Evolutionary conservation across 2,113 vertebrate species (phyloP), one percentile per base, ranked within the genome.

Genomic region (Menura novaehollandiae): DNA sequence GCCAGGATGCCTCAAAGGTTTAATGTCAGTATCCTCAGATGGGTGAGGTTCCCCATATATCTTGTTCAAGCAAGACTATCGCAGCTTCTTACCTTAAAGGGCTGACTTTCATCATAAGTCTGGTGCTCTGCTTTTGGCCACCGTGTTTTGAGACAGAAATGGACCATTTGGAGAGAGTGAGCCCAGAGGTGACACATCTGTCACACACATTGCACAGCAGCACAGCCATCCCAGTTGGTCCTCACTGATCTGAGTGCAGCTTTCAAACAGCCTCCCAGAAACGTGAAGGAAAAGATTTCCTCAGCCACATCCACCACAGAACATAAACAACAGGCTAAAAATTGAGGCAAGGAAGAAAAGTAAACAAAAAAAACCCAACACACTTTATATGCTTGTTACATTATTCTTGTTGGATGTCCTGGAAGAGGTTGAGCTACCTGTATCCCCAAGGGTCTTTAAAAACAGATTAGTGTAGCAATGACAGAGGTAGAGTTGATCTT

Each of bases 401-500:
- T 66, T 80, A 68, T 67, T 82, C 44, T 88, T 69, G 24, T 84
- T 59, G 71, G 39, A 95, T 91, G 19, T n/a, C 41, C 37, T 75
- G 15, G 63, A 81, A 84, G 56, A 85, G 19, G 33, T 26, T 87
- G 77, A 95, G n/a, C 71, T 92, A 81, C 60, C 63, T 81, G 43
- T 81, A 20, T 15, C 68, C 76, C 39, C 17, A 14, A 75, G 59
- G 47, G 76, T 77, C 68, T 93, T 92, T 74, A 89, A 55, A 95
- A 89, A 17, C 68, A 78, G 43, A 63, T 95, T 81, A 85, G 35
- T 33, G 17, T 33, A 93, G 44, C 68, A 78, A 39, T 5, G 4
- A 92, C 92, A 88, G 44, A 89, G 77, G 56, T 49, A 77, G 83
- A 92, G 46, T 39, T 66, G 63, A 83, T 89, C 55, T 95, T 81